These are phyloP conservation scores for Hermodice carunculata DNA, from an alignment of 2,888 invertebrate species.

Conservation along the genomic window DNA sequence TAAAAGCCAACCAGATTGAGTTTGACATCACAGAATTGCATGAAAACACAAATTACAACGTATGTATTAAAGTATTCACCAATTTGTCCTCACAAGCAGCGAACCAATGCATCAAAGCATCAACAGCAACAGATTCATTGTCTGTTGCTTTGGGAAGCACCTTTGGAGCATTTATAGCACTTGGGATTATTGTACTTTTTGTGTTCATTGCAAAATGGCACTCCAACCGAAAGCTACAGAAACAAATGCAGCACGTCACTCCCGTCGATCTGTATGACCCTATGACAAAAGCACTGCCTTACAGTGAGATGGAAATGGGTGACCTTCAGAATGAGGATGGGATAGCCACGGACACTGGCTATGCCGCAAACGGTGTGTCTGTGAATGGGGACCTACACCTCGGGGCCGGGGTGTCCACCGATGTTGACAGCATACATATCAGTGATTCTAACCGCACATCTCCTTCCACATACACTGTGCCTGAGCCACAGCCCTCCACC, in stretches of 20 bases:
- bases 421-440: too few species aligned
- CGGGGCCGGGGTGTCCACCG: too few species aligned
- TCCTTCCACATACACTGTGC: too few species aligned
- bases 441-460: too few species aligned
- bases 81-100: conserved; percentile 17
- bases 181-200: conserved; percentile 45
- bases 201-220: conserved; percentile 47
- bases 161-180: conserved; percentile 44
- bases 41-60: conserved; percentile 41
- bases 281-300: too few species aligned
- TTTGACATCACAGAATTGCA: conserved; percentile 42
- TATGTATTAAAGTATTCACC: conserved; percentile 34
- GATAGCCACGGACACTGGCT: too few species aligned
- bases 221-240: conserved; percentile 28
- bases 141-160: conserved; percentile 45
- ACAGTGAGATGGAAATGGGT: too few species aligned
- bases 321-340: too few species aligned
- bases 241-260: conserved; percentile 16
- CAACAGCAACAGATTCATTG: conserved; percentile 41
- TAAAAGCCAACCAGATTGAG: conserved; percentile 11
- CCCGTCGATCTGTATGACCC: too few species aligned
- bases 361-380: too few species aligned
- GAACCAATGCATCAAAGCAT: conserved; percentile 31
- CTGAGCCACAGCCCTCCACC: too few species aligned
- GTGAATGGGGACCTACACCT: too few species aligned